Conservation (phyloP, 2,113 vertebrate genomes). For the sheep (Ovis aries) region DNA sequence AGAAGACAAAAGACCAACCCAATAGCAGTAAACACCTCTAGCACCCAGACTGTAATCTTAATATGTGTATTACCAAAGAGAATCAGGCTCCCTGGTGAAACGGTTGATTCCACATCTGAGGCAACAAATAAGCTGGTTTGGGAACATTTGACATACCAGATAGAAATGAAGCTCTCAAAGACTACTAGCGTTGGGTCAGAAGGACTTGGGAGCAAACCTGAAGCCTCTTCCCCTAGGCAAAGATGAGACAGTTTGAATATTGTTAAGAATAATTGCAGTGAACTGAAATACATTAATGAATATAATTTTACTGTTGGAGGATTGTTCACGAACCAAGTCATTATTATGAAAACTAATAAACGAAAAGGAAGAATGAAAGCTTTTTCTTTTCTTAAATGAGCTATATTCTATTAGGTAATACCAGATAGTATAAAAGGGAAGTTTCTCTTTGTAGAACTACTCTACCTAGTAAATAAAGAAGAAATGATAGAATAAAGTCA, state of each 20-base stretch:
- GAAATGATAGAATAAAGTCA: not conserved
- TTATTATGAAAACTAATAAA: conserved; percentile 2
- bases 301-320: not conserved
- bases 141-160: not conserved
- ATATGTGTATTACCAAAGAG: not conserved
- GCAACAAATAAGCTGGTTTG: not conserved
- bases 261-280: not conserved
- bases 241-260: not conserved
- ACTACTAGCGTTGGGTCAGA: not conserved
- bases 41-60: not conserved
- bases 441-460: not conserved
- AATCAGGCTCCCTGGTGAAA: not conserved
- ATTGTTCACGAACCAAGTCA: not conserved
- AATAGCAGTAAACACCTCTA: not conserved
- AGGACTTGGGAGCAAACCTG: not conserved
- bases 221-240: not conserved
- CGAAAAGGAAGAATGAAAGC: not conserved
- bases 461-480: not conserved
- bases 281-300: not conserved
- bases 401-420: not conserved
- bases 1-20: not conserved
- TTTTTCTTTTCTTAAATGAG: not conserved
- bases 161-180: not conserved
- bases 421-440: not conserved
- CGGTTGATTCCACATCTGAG: not conserved